These are phyloP conservation scores for Odontesthes bonariensis DNA, from an alignment of 2,113 vertebrate genomes.

Conservation along the genomic window DNA sequence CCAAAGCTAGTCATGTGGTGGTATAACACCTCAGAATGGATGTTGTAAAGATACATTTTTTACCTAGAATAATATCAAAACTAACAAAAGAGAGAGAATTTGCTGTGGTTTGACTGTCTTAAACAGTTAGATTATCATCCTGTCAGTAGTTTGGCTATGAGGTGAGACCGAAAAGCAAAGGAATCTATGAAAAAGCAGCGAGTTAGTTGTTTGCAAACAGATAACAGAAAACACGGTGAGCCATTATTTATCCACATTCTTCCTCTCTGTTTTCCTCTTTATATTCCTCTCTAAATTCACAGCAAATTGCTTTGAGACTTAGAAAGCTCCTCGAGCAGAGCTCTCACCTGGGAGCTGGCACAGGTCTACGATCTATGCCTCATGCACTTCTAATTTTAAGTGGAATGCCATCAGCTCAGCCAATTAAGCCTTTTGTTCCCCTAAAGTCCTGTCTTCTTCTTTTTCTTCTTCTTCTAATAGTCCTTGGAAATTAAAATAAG, in stretches of 20 bases:
- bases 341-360: constrained; percentile 79
- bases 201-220: constrained; percentile 67
- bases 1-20: too few species aligned
- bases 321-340: constrained; percentile 72
- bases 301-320: constrained; percentile 85
- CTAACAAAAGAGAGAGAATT: not conserved
- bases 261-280: constrained; percentile 32
- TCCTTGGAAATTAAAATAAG: constrained; percentile 74
- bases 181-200: constrained; percentile 22
- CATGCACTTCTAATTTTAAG: constrained; percentile 78
- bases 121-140: constrained; percentile 51
- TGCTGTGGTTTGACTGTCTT: not conserved
- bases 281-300: constrained; percentile 71
- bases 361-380: constrained; percentile 78
- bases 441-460: constrained; percentile 56
- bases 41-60: not conserved
- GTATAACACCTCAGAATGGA: not conserved
- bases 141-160: constrained; percentile 27
- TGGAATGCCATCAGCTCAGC: constrained; percentile 77
- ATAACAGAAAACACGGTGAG: constrained; percentile 66
- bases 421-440: constrained; percentile 81
- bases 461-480: constrained; percentile 55
- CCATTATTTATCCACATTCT: constrained; percentile 60
- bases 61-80: not conserved
- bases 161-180: constrained; percentile 18